A percentile compares a stretch with the other conserved stretches of the same genome.
phyloP scores from a whole-genome alignment of 2,113 vertebrate genomes.

The Pithys albifrons region DNA sequence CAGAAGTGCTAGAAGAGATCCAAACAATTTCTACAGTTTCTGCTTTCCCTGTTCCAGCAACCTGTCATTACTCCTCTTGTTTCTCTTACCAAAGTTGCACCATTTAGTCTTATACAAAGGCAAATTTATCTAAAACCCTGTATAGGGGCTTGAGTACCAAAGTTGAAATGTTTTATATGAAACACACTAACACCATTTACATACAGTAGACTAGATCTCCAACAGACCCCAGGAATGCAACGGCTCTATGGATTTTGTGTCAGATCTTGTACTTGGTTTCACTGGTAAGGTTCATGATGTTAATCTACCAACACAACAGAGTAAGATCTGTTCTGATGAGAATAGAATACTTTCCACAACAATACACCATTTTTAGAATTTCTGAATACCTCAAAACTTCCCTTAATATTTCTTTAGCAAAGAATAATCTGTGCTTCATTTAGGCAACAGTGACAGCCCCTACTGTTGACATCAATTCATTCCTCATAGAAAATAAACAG shows the following conservation, averaged over 20 bases:
- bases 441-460: background rate
- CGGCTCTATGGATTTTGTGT: background rate
- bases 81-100: background rate
- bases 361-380: background rate
- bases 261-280: background rate
- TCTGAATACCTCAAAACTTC: background rate
- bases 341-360: background rate
- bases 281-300: background rate
- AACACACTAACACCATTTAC: background rate
- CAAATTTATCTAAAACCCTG: background rate
- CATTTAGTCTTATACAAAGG: background rate
- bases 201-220: background rate
- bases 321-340: background rate
- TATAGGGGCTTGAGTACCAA: background rate
- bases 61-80: background rate
- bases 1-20: background rate
- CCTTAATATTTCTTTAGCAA: background rate
- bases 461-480: background rate
- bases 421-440: background rate
- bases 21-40: background rate
- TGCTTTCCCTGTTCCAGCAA: background rate
- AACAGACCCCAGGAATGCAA: background rate
- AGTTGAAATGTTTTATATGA: background rate
- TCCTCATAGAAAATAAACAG: background rate
- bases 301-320: background rate